phyloP scores from a whole-genome alignment of 1,140 invertebrate species.

The Achroia grisella region DNA sequence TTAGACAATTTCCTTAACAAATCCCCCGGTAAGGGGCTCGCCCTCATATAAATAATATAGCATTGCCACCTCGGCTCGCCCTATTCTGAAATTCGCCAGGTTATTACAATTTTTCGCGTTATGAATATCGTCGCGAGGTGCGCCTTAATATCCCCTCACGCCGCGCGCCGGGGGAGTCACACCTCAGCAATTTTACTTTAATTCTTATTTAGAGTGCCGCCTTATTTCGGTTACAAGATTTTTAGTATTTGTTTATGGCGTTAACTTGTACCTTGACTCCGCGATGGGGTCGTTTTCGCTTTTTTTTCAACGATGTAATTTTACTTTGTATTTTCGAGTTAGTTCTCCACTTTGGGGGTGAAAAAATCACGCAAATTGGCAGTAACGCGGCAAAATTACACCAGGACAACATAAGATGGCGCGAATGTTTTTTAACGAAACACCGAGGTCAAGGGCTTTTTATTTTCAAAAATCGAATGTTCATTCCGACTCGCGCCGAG shows the following conservation, averaged over 20 bases:
- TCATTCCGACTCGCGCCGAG: slow-evolving; percentile 32
- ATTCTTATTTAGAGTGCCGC: slow-evolving; percentile 69
- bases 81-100: slow-evolving; percentile 50
- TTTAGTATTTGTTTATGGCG: slow-evolving; percentile 68
- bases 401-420: not conserved
- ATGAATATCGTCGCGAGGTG: slow-evolving; percentile 59
- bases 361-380: slow-evolving; percentile 38
- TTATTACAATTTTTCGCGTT: slow-evolving; percentile 72
- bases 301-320: slow-evolving; percentile 45
- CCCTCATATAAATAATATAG: slow-evolving; percentile 47
- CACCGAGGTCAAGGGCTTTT: slow-evolving; percentile 56
- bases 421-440: slow-evolving; percentile 1
- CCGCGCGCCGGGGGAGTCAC: slow-evolving; percentile 43
- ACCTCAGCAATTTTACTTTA: slow-evolving; percentile 69
- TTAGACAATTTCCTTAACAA: slow-evolving; percentile 65
- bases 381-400: slow-evolving; percentile 13
- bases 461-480: slow-evolving; percentile 53
- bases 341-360: slow-evolving; percentile 13
- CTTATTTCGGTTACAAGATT: slow-evolving; percentile 68
- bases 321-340: slow-evolving; percentile 25
- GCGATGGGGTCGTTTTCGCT: slow-evolving; percentile 52
- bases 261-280: slow-evolving; percentile 41
- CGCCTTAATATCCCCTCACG: slow-evolving; percentile 33
- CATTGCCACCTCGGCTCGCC: slow-evolving; percentile 37
- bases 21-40: slow-evolving; percentile 30